phyloP scores from a whole-genome alignment of 2,888 invertebrate species.

The Sinhomidia bicolor region DNA sequence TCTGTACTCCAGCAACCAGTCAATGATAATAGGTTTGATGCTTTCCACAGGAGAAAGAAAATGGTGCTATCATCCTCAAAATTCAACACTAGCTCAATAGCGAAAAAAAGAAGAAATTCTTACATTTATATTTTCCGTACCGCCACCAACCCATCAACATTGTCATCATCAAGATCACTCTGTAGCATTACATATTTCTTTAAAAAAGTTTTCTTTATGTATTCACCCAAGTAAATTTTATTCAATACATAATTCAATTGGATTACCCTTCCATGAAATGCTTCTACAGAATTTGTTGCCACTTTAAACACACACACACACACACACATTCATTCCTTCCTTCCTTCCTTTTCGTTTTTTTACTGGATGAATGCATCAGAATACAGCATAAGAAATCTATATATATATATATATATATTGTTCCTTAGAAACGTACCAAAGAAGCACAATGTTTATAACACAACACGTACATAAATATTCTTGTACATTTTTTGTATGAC shows the following conservation, averaged over 20 bases:
- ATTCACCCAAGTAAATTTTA: constrained; percentile 22
- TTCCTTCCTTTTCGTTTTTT: neutral
- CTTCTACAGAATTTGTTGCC: constrained; percentile 45
- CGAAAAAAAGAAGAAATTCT: neutral
- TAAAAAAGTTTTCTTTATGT: neutral
- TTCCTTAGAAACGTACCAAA: neutral
- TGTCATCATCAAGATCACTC: constrained; percentile 29
- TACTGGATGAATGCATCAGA: neutral
- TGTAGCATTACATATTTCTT: too few species aligned
- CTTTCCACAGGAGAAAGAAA: neutral
- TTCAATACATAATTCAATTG: constrained; percentile 55
- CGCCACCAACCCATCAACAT: constrained; percentile 6
- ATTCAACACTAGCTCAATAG: neutral
- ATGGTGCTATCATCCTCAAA: neutral
- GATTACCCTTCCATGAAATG: constrained; percentile 49
- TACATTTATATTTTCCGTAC: neutral
- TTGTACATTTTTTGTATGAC: too few species aligned
- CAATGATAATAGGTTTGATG: neutral
- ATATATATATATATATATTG: neutral
- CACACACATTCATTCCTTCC: neutral
- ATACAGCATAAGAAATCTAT: too few species aligned
- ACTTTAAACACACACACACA: constrained; percentile 6
- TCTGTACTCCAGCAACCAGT: neutral
- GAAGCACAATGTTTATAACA: constrained; percentile 8
- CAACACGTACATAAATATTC: neutral